Percentiles rank a stretch among this genome's conserved stretches.
phyloP scores from a whole-genome alignment of 2,113 vertebrate species.

The Apteryx owenii region DNA sequence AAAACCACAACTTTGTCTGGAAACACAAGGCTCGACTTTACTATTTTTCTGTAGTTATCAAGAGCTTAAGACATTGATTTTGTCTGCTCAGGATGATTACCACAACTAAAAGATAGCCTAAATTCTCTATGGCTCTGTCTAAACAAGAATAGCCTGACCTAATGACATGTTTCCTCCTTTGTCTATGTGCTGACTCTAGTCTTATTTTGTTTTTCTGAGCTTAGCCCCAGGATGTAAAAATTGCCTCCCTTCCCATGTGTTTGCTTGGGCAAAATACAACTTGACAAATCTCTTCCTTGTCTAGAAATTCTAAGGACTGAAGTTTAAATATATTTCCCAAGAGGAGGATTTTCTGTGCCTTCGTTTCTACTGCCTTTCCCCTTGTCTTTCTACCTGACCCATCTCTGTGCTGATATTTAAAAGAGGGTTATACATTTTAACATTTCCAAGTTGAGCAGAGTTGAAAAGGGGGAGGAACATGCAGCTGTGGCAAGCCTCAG shows the following conservation, averaged over 20 bases:
- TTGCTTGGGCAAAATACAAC: neutral
- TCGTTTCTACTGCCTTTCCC: neutral
- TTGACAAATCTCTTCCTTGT: neutral
- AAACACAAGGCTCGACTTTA: neutral
- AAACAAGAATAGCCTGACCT: slow-evolving; percentile 2
- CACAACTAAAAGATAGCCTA: neutral
- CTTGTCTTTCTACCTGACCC: neutral
- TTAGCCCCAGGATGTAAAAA: neutral
- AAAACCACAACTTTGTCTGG: neutral
- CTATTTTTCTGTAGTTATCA: neutral
- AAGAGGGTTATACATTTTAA: neutral
- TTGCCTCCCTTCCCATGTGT: neutral
- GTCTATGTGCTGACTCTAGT: neutral
- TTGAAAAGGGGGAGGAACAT: neutral
- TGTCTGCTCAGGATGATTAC: slow-evolving; percentile 16
- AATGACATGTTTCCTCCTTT: neutral
- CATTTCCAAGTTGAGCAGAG: neutral
- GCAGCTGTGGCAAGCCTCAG: neutral
- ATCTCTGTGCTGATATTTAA: neutral
- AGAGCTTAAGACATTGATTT: slow-evolving; percentile 16
- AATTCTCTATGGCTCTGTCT: slow-evolving; percentile 10
- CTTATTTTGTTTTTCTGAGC: neutral
- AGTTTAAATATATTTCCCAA: neutral
- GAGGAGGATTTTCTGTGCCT: neutral
- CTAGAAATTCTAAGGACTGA: neutral